Conservation (phyloP, 2,797 vertebrate genomes). For the Eurystomus glaucurus region DNA sequence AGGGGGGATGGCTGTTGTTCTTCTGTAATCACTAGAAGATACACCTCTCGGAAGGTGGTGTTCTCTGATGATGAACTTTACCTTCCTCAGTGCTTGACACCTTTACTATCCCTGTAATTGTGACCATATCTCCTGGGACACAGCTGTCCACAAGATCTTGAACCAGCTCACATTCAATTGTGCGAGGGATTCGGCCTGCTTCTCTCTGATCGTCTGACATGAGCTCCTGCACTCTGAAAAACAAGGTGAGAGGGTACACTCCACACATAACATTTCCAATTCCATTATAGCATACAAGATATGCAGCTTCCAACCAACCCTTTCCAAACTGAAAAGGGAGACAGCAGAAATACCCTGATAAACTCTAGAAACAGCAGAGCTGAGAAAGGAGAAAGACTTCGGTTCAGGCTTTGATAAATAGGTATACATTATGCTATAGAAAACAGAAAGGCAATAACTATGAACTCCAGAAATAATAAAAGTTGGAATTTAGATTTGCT, state of each 20-base stretch:
- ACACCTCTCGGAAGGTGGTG: not conserved
- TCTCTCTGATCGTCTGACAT: constrained; percentile 94
- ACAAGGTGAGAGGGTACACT: rapidly evolving
- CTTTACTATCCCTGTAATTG: constrained; percentile 92
- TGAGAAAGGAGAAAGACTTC: not conserved
- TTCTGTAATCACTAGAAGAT: not conserved
- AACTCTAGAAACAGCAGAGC: not conserved
- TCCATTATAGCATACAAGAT: not conserved
- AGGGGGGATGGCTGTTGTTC: rapidly evolving
- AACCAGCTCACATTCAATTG: constrained; percentile 94
- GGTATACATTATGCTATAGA: rapidly evolving
- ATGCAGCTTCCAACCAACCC: not conserved
- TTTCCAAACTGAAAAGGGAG: not conserved
- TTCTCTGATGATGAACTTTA: constrained; percentile 50
- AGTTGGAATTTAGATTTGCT: not conserved
- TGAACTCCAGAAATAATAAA: not conserved
- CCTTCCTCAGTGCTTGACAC: constrained; percentile 92
- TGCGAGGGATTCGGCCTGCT: constrained; percentile 95
- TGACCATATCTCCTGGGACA: constrained; percentile 95
- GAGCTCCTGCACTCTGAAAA: constrained; percentile 92
- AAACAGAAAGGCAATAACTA: not conserved
- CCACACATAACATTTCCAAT: rapidly evolving
- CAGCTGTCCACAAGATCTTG: constrained; percentile 97
- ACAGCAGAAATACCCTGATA: not conserved
- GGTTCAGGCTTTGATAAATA: not conserved